Percentiles rank a stretch among this genome's conserved stretches.
Conservation (phyloP, 92 coral and sea anemone genomes). For the Epizoanthus ramosus region DNA sequence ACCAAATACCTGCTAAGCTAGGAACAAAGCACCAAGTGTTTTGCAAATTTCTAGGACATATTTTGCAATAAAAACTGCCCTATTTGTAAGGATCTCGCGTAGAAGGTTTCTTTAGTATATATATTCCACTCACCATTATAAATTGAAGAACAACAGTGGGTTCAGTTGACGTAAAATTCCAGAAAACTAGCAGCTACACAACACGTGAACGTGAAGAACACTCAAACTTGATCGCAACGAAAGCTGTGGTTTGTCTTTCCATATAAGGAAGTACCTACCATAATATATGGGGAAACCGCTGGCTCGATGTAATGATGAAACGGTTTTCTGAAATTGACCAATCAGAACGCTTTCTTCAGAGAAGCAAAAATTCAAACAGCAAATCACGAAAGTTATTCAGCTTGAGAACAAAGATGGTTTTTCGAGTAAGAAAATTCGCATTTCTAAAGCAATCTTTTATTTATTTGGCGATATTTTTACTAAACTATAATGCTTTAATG, state of each 20-base stretch:
- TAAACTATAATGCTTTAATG: not conserved
- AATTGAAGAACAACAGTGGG: not conserved
- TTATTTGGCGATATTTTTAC: not conserved
- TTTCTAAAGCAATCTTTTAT: not conserved
- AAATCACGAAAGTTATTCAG: not conserved
- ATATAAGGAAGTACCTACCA: no score
- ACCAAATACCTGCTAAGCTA: constrained; percentile 23
- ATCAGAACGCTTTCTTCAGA: not conserved
- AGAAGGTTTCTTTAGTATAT: not conserved
- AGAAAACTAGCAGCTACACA: not conserved
- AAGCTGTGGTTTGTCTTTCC: not conserved
- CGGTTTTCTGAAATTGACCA: constrained; percentile 23
- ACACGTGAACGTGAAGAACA: constrained; percentile 31
- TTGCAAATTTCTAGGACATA: not conserved
- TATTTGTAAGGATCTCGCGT: not conserved
- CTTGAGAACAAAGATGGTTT: constrained; percentile 12
- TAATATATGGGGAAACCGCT: not conserved
- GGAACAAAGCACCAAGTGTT: constrained; percentile 28
- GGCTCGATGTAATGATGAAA: not conserved
- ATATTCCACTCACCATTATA: constrained; percentile 18
- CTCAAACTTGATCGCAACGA: constrained; percentile 1
- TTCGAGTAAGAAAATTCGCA: constrained; percentile 6
- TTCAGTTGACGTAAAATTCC: not conserved
- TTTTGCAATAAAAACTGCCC: not conserved
- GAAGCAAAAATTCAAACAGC: not conserved